Conservation (phyloP, 2,888 invertebrate species). For the Caenorhabditis sp. region DNA sequence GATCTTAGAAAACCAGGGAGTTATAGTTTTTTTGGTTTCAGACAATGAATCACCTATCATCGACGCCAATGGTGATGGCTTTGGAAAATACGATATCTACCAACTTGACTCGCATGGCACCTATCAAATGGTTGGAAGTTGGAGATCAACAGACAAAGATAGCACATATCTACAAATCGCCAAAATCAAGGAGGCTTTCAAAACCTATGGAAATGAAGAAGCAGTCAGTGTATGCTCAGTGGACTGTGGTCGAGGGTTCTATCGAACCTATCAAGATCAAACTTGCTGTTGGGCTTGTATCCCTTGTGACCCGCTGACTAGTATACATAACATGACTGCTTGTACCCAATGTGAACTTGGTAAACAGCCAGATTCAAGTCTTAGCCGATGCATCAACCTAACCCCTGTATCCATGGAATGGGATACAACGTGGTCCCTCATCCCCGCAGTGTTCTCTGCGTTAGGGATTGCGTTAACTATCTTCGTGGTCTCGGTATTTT, state of each 20-base stretch:
- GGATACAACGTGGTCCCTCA: constrained; percentile 77
- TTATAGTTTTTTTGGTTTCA: constrained; percentile 26
- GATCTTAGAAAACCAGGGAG: too few species aligned
- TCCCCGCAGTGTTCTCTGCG: constrained; percentile 77
- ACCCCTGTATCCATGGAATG: constrained; percentile 75
- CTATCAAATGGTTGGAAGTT: constrained; percentile 73
- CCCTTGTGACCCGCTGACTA: constrained; percentile 77
- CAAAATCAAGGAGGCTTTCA: constrained; percentile 41
- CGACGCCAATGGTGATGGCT: constrained; percentile 79
- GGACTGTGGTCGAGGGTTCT: constrained; percentile 77
- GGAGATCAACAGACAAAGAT: constrained; percentile 50
- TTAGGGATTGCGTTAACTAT: constrained; percentile 77
- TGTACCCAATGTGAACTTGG: constrained; percentile 79
- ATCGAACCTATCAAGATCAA: constrained; percentile 71
- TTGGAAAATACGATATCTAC: constrained; percentile 79
- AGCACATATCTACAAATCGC: constrained; percentile 20
- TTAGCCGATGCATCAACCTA: constrained; percentile 76
- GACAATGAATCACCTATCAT: constrained; percentile 74
- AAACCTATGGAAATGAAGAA: constrained; percentile 25
- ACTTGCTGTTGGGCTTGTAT: constrained; percentile 80
- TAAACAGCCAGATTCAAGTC: constrained; percentile 77
- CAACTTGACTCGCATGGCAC: constrained; percentile 77
- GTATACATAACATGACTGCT: constrained; percentile 76
- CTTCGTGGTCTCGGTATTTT: constrained; percentile 78
- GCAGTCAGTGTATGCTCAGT: constrained; percentile 79